Percentiles rank a stretch among this genome's conserved stretches.
These are phyloP conservation scores for chimpanzee (Pan troglodytes) DNA, from an alignment of 2,113 vertebrate genomes.

Conservation along the genomic window NHGRI_mPanTro3-v2.1_pri NC_072417.2:90513001-90513500, in stretches of 20 bases:
- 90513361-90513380: rapidly evolving
- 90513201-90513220: not conserved
- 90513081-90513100: not conserved
- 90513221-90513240: not conserved
- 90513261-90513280: not conserved
- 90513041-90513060: rapidly evolving
- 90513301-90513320: not conserved
- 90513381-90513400: not conserved
- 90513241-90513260: not conserved
- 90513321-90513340: not conserved
- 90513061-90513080: too few relatives aligned
- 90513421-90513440: not conserved
- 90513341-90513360: not conserved
- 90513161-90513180: too few relatives aligned
- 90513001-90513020: too few relatives aligned
- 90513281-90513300: not conserved
- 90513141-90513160: too few relatives aligned
- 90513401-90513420: not conserved
- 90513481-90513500: not conserved
- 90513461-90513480: not conserved
- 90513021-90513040: not conserved
- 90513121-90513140: too few relatives aligned
- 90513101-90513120: not conserved
- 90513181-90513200: too few relatives aligned
- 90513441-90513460: too few relatives aligned